Base-by-base conservation (phyloP, 64 coral and sea anemone species). In the Montipora sp. region DNA sequence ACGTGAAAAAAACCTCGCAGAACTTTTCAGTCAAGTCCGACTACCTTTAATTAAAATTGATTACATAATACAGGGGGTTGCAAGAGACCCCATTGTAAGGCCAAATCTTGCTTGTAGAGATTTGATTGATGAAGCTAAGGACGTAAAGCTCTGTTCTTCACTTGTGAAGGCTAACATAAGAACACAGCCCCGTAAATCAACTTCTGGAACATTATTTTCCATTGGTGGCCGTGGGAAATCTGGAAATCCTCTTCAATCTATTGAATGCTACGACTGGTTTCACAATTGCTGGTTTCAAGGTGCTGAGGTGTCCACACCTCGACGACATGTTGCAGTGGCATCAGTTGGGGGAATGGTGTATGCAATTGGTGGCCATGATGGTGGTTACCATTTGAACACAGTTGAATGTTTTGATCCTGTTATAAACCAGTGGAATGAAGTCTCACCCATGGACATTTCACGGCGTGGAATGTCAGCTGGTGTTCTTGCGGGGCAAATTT, bases 111-210 rank as follows among this genome's bases (percentile, higher is more conserved):
- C 79, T 15, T 96, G 98, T 67, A 83, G 98, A 19, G 93, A 99
- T 87, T 94, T 93, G 51, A 83, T 99, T 27, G 98, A 99, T 90
- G 98, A 99, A 92, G 98, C 98, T n/a, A 99, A 99, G 93, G 96
- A 99, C 78, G 91, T 90, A 43, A 96, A 96, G 77, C 98, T 99
- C 47, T 92, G 78, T 48, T 94, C 98, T 74, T 85, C 82, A 21
- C 65, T 50, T 22, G 65, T 85, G 82, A 85, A 85, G 47, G 61
- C 50, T 7, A 99, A 96, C 36, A 87, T 96, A n/a, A 94, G 98
- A 66, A 96, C 92, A 70, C 95, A 96, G 19, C 98, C 98, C 7
- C 92, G 98, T 10, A 99, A 99, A 47, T 94, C 92, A 51, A 90
- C 93, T 21, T 87, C 93, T 20, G 96, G 96, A 6, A 77, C 80